Conservation (phyloP, 2,113 vertebrate genomes). For the Cygnus atratus region DNA sequence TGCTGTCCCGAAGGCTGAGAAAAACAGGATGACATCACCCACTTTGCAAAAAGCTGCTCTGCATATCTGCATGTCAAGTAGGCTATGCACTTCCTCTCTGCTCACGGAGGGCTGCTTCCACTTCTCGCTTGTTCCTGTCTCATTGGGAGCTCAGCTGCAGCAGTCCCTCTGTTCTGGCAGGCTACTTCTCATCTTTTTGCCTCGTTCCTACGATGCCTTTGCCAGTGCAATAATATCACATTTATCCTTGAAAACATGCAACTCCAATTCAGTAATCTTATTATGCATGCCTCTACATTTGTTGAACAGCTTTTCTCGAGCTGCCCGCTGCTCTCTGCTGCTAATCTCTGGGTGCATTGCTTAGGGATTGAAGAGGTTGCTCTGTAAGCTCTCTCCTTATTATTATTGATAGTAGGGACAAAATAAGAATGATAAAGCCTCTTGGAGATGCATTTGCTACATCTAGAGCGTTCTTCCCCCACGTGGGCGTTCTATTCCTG, state of each 20-base stretch:
- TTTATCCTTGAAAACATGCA: conserved; percentile 65
- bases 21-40: conserved; percentile 57
- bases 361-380: conserved; percentile 37
- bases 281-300: conserved; percentile 50
- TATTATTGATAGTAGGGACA: conserved; percentile 69
- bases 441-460: conserved; percentile 51
- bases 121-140: conserved; percentile 58
- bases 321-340: conserved; percentile 50
- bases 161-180: background rate
- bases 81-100: conserved; percentile 45
- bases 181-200: background rate
- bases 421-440: conserved; percentile 67
- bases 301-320: conserved; percentile 53
- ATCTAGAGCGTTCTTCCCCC: conserved; percentile 65
- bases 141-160: conserved; percentile 31
- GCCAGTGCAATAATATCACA: background rate
- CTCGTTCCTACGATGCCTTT: background rate
- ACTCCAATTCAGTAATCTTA: conserved; percentile 55
- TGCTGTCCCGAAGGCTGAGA: conserved; percentile 60
- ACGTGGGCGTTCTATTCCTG: conserved; percentile 66
- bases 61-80: conserved; percentile 64
- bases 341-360: conserved; percentile 56
- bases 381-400: conserved; percentile 62
- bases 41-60: conserved; percentile 55
- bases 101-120: background rate